A percentile compares a stretch with the other conserved stretches of the same genome.
Evolutionary conservation across 2,797 vertebrate species (phyloP).

Genomic region (Falco peregrinus): DNA sequence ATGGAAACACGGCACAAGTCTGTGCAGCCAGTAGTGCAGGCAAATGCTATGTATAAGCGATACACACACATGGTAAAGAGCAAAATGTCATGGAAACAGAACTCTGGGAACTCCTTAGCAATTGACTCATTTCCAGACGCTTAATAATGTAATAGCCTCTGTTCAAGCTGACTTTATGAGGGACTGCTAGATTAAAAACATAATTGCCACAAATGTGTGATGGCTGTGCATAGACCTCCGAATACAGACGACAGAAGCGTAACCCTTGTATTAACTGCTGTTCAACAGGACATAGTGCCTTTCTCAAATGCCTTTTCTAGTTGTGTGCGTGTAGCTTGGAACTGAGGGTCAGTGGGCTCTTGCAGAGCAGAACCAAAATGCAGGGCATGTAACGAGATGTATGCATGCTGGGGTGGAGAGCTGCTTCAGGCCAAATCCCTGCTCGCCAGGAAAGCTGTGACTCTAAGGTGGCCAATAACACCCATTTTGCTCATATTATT

Average conservation of each 20-base stretch:
- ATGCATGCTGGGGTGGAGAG: rapidly evolving
- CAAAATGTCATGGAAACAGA: neutral
- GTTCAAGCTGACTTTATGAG: neutral
- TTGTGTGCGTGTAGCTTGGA: rapidly evolving
- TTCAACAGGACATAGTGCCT: neutral
- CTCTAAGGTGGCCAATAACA: neutral
- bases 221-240: neutral
- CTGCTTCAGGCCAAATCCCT: neutral
- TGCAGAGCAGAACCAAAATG: neutral
- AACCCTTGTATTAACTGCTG: neutral
- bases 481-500: neutral
- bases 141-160: neutral
- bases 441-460: rapidly evolving
- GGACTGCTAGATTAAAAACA: neutral
- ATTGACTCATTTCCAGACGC: neutral
- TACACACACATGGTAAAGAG: neutral
- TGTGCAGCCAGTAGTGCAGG: neutral
- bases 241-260: neutral
- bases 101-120: neutral
- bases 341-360: neutral
- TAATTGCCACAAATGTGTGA: neutral
- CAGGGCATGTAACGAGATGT: neutral
- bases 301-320: neutral
- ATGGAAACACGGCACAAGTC: neutral
- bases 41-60: rapidly evolving